phyloP scores from a whole-genome alignment of 1,140 invertebrate species.

The Sesamia nonagrioides region DNA sequence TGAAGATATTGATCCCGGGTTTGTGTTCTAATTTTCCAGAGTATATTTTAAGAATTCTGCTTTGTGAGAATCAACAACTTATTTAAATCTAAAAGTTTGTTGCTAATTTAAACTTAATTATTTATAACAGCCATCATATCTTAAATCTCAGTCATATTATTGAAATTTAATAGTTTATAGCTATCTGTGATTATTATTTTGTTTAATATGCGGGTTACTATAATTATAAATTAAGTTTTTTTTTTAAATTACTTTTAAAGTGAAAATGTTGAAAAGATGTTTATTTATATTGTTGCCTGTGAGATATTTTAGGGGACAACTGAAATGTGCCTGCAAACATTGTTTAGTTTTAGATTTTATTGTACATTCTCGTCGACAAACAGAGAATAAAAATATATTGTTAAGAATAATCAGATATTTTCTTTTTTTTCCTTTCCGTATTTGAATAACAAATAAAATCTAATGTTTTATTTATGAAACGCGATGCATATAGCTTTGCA shows the following conservation, averaged over 20 bases:
- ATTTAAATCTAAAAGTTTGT: conserved; percentile 34
- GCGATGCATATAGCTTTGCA: no score
- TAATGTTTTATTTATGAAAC: no score
- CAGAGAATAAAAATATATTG: conserved; percentile 25
- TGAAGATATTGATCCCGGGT: no score
- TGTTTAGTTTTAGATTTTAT: conserved; percentile 37
- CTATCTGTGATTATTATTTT: conserved; percentile 44
- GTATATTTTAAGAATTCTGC: no score
- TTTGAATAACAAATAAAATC: no score
- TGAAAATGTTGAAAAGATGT: conserved; percentile 26
- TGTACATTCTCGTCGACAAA: conserved; percentile 30
- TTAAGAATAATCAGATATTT: not conserved
- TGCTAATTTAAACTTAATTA: conserved; percentile 5
- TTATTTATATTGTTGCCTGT: conserved; percentile 32
- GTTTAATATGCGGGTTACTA: conserved; percentile 39
- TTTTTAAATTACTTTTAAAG: not conserved
- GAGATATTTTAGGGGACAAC: conserved; percentile 14
- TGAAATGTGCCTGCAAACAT: conserved; percentile 26
- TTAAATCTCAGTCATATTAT: conserved; percentile 38
- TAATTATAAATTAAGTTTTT: conserved; percentile 37
- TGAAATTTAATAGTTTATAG: conserved; percentile 22
- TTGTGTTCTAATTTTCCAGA: no score
- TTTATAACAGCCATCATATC: conserved; percentile 42
- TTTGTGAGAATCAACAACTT: no score
- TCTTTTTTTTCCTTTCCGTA: not conserved